A percentile compares a stretch with the other conserved stretches of the same genome.
Evolutionary conservation across 2,113 vertebrate genomes (phyloP).

Genomic region (Emydocephalus ijimae): DNA sequence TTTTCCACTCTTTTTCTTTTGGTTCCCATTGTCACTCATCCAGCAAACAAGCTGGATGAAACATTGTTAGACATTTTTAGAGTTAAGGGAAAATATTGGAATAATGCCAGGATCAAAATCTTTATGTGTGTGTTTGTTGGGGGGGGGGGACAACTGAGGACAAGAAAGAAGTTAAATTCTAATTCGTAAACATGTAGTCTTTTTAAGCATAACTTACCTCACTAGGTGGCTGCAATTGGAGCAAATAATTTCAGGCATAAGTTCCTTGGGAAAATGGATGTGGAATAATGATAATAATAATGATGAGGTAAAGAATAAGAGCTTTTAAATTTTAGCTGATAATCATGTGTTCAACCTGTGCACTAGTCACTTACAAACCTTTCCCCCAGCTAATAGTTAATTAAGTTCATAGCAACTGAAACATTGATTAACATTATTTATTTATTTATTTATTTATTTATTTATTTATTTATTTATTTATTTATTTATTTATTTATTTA

Average conservation of each 20-base stretch:
- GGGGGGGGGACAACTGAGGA: background rate
- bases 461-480: background rate
- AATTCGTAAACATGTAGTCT: background rate
- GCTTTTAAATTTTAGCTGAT: background rate
- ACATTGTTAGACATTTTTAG: background rate
- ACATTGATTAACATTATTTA: background rate
- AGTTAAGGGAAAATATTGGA: background rate
- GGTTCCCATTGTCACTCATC: conserved; percentile 21
- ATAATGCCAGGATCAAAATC: background rate
- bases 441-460: background rate
- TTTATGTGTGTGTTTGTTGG: no score
- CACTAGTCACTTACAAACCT: background rate
- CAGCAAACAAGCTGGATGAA: conserved; percentile 27
- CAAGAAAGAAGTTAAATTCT: background rate
- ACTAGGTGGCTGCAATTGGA: background rate
- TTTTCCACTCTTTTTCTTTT: background rate
- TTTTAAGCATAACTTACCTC: background rate
- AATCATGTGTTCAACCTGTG: background rate
- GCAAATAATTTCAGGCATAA: background rate
- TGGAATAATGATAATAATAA: background rate
- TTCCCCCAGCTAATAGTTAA: background rate
- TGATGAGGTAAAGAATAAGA: background rate
- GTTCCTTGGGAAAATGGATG: background rate
- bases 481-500: background rate
- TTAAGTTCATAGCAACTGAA: background rate